Percentiles rank a stretch among this genome's conserved stretches.
Conservation (phyloP, 2,113 vertebrate species). For the Pollimyrus isidori region DNA sequence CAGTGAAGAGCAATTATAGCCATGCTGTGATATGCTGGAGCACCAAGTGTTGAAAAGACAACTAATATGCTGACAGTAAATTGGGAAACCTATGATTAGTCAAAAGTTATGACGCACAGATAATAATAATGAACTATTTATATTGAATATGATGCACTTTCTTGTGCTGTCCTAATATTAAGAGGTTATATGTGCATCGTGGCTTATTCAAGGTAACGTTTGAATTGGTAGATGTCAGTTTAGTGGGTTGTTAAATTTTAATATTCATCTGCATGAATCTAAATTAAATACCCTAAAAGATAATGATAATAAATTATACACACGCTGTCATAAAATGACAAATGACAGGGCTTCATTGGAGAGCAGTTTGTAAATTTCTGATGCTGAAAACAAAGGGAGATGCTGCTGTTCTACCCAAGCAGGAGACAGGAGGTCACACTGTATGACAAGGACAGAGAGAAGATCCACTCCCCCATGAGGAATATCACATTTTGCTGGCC, state of each 20-base stretch:
- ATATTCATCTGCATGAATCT: neutral
- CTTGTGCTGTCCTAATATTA: neutral
- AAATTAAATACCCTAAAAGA: neutral
- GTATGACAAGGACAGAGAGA: neutral
- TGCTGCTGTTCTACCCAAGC: neutral
- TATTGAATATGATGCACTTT: neutral
- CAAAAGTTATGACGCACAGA: neutral
- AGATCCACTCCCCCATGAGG: neutral
- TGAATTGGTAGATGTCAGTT: neutral
- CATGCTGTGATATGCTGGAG: neutral
- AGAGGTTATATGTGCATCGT: neutral
- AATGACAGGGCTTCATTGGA: neutral
- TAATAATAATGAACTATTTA: neutral
- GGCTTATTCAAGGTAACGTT: neutral
- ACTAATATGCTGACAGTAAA: neutral
- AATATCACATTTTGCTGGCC: neutral
- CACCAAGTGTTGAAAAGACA: neutral
- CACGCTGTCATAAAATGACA: neutral
- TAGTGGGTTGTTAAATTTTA: neutral
- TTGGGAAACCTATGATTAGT: neutral
- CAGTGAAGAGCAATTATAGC: neutral
- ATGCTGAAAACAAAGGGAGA: neutral
- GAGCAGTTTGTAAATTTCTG: neutral
- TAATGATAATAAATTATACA: neutral
- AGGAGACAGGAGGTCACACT: neutral